Base-by-base conservation (phyloP, 1,140 invertebrate genomes). In the Pseudomyrmex dendroicus region DNA sequence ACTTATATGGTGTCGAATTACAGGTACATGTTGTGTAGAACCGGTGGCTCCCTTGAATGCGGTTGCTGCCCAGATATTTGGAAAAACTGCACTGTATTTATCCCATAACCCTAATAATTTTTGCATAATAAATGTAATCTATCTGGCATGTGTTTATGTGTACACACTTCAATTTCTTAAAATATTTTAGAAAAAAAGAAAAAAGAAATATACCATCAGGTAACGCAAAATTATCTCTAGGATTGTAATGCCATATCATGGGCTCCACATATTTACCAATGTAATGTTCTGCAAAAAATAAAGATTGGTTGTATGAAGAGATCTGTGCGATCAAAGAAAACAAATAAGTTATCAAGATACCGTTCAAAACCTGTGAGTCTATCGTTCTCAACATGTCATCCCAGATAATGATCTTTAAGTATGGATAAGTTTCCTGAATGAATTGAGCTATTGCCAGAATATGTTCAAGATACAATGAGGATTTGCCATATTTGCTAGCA, bases 41-140 rank as follows among this genome's bases (percentile, higher is more conserved):
- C 98, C 98, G 89, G 98, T 97, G 0, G 98, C 97, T 12, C 97
- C 98, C 95, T 99, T 99, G 91, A 97, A 99, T 0, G 98, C 97
- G 80, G 97, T 97, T 2, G 98, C 98, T n/a, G 97, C 96, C 99
- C 99, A 99, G n/a, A 98, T 96, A 35, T 96, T 96, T 0, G 96
- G 96, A 92, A 99, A 99, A 2, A 98, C 94, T 64, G 96, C 95
- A 0, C 96, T 95, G 88, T 98, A 99, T 61, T 96, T 97, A 64
- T 97, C 96, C 97, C 97, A 98, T 86, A 97, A 72, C 86, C 91
- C 93, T 94, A 54, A 17, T 73, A 82, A 84, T 56, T 72, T 66
- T 57, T 46, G 48, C 22, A 54, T 59, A n/a, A 59, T 8, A 52
- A 67, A 66, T 48, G 10, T n/a, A 80, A 50, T 76, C 2, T 72